These are phyloP conservation scores for Eptesicus fuscus DNA, from an alignment of 2,113 vertebrate genomes.

Conservation along the genomic window DNA sequence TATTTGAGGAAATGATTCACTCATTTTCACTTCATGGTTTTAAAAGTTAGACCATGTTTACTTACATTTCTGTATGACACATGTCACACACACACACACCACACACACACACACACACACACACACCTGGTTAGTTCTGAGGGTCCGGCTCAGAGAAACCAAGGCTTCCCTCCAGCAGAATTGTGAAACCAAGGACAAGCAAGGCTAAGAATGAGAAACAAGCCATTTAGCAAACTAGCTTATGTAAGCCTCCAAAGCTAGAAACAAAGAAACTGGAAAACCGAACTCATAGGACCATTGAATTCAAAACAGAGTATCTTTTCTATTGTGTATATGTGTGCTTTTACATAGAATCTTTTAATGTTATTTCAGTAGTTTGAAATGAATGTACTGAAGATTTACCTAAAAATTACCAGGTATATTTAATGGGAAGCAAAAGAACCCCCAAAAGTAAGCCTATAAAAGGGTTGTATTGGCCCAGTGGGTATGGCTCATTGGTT, in stretches of 20 bases:
- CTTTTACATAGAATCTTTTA: background rate
- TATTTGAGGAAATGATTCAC: background rate
- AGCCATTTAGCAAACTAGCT: background rate
- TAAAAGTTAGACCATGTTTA: background rate
- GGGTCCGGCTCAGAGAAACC: background rate
- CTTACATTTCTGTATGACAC: background rate
- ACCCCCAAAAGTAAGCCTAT: background rate
- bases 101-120: too few relatives aligned
- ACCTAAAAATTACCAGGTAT: background rate
- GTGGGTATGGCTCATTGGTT: too few relatives aligned
- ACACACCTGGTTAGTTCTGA: background rate
- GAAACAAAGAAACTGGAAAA: background rate
- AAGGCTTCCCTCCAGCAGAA: background rate
- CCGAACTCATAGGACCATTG: background rate
- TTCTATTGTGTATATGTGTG: background rate
- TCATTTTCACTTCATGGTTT: background rate
- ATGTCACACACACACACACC: too few relatives aligned
- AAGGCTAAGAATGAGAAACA: background rate
- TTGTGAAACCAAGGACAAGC: background rate
- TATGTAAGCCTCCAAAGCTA: background rate
- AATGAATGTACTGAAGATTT: background rate
- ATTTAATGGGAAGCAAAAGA: background rate
- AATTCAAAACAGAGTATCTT: background rate
- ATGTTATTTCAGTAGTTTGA: background rate
- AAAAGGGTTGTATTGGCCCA: too few relatives aligned